These are phyloP conservation scores for Lepidocyrtinus sp. DNA, from an alignment of 2,888 invertebrate genomes.

Conservation along the genomic window DNA sequence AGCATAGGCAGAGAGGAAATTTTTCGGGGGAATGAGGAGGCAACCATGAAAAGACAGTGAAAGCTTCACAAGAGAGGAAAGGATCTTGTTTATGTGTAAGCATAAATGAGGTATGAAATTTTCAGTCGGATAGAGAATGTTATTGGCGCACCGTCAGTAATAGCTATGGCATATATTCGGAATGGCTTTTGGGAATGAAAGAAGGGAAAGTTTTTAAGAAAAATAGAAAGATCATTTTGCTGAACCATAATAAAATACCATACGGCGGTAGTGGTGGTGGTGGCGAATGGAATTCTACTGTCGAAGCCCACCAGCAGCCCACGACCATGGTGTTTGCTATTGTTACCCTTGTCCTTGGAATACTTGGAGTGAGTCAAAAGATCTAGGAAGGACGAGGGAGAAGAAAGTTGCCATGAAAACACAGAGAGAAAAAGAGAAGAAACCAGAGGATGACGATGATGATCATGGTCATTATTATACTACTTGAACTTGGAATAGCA, in stretches of 20 bases:
- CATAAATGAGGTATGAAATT: background rate
- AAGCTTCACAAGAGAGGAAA: background rate
- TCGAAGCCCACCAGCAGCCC: background rate
- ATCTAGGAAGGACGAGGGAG: slow-evolving; percentile 19
- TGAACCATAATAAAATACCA: background rate
- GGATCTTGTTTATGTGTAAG: background rate
- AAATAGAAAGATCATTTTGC: background rate
- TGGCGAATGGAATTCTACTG: too few species aligned
- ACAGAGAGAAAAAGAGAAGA: slow-evolving; percentile 7
- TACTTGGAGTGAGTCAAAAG: slow-evolving; percentile 10
- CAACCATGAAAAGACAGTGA: background rate
- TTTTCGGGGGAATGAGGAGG: background rate
- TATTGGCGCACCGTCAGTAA: too few species aligned
- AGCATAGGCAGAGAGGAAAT: background rate
- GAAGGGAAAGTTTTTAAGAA: background rate
- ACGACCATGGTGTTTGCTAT: slow-evolving; percentile 18
- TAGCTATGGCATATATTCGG: background rate
- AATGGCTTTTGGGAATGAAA: background rate
- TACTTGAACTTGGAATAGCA: background rate
- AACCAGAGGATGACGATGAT: slow-evolving; percentile 29
- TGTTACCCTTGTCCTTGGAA: slow-evolving; percentile 49
- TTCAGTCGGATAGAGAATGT: background rate
- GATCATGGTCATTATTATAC: slow-evolving; percentile 19
- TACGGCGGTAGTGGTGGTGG: background rate
- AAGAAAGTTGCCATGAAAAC: background rate